phyloP scores from a whole-genome alignment of 2,797 vertebrate species.

The Delichon dasypus region DNA sequence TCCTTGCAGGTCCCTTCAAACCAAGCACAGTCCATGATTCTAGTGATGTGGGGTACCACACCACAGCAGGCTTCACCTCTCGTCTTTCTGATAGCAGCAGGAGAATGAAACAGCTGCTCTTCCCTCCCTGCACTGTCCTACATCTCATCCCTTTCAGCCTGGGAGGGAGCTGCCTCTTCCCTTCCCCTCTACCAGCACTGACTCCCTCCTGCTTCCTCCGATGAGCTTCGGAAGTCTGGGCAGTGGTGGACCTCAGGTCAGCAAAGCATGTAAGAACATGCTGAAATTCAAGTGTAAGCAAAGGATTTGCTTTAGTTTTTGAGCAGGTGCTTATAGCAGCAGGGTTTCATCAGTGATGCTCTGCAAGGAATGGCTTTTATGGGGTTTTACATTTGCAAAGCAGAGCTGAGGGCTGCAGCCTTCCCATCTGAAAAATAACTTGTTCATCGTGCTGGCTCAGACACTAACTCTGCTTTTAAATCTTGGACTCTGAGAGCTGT shows the following conservation, averaged over 20 bases:
- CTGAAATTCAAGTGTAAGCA: neutral
- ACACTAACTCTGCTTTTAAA: neutral
- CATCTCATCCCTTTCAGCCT: neutral
- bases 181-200: neutral
- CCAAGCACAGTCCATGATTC: neutral
- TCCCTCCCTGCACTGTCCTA: neutral
- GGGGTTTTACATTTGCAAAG: neutral
- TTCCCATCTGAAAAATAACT: constrained; percentile 7
- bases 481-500: neutral
- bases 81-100: neutral
- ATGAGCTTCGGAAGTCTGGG: neutral
- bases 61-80: neutral
- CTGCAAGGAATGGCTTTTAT: neutral
- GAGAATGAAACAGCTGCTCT: neutral
- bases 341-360: neutral
- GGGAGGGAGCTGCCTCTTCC: neutral
- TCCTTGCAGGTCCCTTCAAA: neutral
- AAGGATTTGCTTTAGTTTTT: neutral
- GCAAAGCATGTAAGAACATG: neutral
- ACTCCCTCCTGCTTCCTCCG: neutral
- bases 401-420: neutral
- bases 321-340: constrained; percentile 8
- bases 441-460: neutral
- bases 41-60: neutral
- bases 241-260: neutral